Evolutionary conservation across 2,797 vertebrate species (phyloP).

Genomic region (Peromyscus aztecus): DNA sequence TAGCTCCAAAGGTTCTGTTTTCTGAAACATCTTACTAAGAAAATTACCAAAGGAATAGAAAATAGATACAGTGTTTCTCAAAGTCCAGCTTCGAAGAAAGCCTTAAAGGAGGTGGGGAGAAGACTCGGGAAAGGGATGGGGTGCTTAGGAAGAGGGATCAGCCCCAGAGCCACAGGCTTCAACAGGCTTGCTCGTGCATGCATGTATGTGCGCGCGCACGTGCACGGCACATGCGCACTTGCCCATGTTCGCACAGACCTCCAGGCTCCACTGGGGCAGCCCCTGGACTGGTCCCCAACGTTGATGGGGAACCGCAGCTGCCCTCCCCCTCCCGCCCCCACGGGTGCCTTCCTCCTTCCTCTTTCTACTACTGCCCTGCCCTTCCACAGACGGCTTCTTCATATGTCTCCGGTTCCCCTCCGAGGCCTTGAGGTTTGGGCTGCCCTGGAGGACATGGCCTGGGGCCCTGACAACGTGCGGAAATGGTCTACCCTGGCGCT

Average conservation of each 20-base stretch:
- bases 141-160: neutral
- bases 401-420: slow-evolving; percentile 39
- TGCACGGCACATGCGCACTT: neutral
- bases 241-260: neutral
- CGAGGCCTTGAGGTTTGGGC: slow-evolving; percentile 30
- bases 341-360: slow-evolving; percentile 69
- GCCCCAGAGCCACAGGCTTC: neutral
- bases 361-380: neutral
- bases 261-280: neutral
- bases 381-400: slow-evolving; percentile 46
- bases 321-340: neutral
- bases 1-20: no score
- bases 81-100: neutral
- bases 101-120: neutral
- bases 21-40: neutral
- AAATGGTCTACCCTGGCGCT: slow-evolving; percentile 56
- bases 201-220: rapidly evolving
- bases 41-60: slow-evolving; percentile 39
- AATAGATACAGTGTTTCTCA: neutral
- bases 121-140: neutral
- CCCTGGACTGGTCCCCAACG: neutral
- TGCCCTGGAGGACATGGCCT: slow-evolving; percentile 65
- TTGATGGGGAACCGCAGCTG: neutral
- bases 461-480: neutral
- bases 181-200: neutral